A percentile compares a stretch with the other conserved stretches of the same genome.
phyloP scores from a whole-genome alignment of 2,888 invertebrate genomes.

The Tanytarsus gracilentus region DNA sequence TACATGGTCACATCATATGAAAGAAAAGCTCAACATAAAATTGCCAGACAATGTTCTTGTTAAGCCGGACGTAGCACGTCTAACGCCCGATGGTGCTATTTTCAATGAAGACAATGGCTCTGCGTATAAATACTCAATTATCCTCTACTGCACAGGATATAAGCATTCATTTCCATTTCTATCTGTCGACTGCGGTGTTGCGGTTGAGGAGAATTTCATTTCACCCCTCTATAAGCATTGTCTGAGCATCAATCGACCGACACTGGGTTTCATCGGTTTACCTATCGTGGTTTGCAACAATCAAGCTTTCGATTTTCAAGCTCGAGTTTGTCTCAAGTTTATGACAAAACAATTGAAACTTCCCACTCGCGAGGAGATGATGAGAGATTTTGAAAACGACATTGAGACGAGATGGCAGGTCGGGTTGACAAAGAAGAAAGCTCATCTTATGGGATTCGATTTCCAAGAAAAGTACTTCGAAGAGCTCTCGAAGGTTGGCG shows the following conservation, averaged over 20 bases:
- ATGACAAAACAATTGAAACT: constrained; percentile 54
- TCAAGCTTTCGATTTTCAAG: constrained; percentile 77
- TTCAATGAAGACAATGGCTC: constrained; percentile 61
- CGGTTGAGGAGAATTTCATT: constrained; percentile 70
- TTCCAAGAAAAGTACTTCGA: constrained; percentile 64
- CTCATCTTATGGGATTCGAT: constrained; percentile 65
- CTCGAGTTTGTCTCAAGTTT: constrained; percentile 55
- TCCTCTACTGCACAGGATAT: constrained; percentile 74
- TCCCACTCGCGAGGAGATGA: constrained; percentile 56
- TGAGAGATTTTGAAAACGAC: constrained; percentile 51
- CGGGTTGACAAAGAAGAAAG: constrained; percentile 62
- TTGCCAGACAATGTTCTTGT: constrained; percentile 51
- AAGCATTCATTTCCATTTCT: constrained; percentile 68
- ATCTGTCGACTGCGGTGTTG: constrained; percentile 56
- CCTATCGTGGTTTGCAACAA: constrained; percentile 76
- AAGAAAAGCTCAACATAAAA: constrained; percentile 47
- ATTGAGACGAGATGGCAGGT: constrained; percentile 49
- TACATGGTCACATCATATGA: constrained; percentile 60
- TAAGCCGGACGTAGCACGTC: constrained; percentile 52
- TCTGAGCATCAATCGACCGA: constrained; percentile 68
- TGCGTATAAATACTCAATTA: constrained; percentile 52
- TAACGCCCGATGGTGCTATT: constrained; percentile 46
- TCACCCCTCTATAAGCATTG: constrained; percentile 78
- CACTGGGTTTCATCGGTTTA: constrained; percentile 74
- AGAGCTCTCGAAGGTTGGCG: constrained; percentile 48